Conservation (phyloP, 2,113 vertebrate species). For the Chaetodon trifascialis region DNA sequence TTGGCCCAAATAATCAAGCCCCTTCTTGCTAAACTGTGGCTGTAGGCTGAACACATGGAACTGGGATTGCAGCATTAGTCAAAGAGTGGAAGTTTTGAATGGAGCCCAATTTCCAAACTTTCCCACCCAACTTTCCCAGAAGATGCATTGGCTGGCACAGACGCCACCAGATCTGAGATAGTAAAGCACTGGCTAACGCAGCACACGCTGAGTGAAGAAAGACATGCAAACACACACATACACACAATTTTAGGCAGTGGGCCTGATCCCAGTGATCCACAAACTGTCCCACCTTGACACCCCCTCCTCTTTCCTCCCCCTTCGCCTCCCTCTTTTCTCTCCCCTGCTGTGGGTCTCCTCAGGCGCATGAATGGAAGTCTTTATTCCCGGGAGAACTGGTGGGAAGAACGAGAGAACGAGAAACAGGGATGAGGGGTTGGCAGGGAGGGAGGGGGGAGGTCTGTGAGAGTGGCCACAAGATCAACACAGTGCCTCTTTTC, state of each 20-base stretch:
- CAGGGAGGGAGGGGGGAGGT: slow-evolving; percentile 9
- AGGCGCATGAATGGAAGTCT: slow-evolving; percentile 86
- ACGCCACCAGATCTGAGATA: slow-evolving; percentile 64
- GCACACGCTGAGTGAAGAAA: slow-evolving; percentile 62
- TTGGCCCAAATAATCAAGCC: slow-evolving; percentile 4
- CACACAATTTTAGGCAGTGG: slow-evolving; percentile 49
- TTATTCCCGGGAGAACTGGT: slow-evolving; percentile 86
- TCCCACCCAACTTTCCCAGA: slow-evolving; percentile 74
- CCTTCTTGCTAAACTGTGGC: slow-evolving; percentile 24
- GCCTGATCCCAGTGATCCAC: slow-evolving; percentile 72
- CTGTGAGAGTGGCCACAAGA: slow-evolving; percentile 82
- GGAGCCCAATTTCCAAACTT: slow-evolving; percentile 61
- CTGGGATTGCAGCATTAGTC: slow-evolving; percentile 39
- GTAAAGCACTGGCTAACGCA: slow-evolving; percentile 44
- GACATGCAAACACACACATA: slow-evolving; percentile 39
- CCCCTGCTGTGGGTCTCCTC: slow-evolving; percentile 82
- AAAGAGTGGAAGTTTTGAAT: slow-evolving; percentile 55
- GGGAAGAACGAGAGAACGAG: slow-evolving; percentile 82
- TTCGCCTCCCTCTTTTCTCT: slow-evolving; percentile 75
- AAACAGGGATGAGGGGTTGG: slow-evolving; percentile 64
- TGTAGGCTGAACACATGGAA: slow-evolving; percentile 41
- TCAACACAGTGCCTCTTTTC: slow-evolving; percentile 81
- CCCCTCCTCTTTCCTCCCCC: slow-evolving; percentile 64
- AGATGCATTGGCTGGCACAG: slow-evolving; percentile 63
- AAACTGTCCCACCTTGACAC: slow-evolving; percentile 81